phyloP scores from a whole-genome alignment of 1,140 invertebrate species.

The Drosophila rhopaloa region DNA sequence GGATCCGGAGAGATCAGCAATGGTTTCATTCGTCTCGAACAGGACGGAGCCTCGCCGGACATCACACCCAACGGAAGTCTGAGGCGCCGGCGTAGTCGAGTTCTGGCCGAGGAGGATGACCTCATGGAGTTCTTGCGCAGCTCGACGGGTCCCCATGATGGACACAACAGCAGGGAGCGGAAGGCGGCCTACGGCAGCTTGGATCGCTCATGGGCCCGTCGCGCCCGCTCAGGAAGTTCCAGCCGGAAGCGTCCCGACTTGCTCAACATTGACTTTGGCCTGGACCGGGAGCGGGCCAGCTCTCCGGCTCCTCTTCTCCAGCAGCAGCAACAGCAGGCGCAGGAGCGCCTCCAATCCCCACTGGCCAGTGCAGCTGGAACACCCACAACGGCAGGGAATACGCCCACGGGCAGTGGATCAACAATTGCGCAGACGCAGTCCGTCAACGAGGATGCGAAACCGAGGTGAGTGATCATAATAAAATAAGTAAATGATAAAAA shows the following conservation, averaged over 20 bases:
- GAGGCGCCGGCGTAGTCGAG: constrained; percentile 90
- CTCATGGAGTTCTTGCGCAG: constrained; percentile 93
- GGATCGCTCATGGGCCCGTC: constrained; percentile 94
- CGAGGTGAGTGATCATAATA: constrained; percentile 68
- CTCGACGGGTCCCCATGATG: constrained; percentile 87
- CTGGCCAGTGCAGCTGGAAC: constrained; percentile 54
- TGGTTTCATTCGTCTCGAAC: constrained; percentile 85
- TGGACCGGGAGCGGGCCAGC: constrained; percentile 90
- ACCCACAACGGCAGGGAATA: constrained; percentile 54
- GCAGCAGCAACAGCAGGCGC: constrained; percentile 37
- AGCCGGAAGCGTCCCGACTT: constrained; percentile 88
- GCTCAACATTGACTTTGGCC: constrained; percentile 88
- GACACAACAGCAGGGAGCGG: constrained; percentile 90
- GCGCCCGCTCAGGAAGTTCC: constrained; percentile 89
- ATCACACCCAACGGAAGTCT: constrained; percentile 95
- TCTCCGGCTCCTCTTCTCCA: constrained; percentile 88
- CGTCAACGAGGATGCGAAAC: constrained; percentile 85
- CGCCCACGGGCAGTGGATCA: constrained; percentile 52
- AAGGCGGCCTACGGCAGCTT: constrained; percentile 92
- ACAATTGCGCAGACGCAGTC: constrained; percentile 39
- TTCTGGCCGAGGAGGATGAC: constrained; percentile 94
- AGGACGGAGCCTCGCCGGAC: constrained; percentile 91
- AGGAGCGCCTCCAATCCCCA: constrained; percentile 75
- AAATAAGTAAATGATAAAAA: no score
- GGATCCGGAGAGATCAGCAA: constrained; percentile 86